Conservation (phyloP, 2,888 invertebrate genomes). For the Acanthosepion lycidas region DNA sequence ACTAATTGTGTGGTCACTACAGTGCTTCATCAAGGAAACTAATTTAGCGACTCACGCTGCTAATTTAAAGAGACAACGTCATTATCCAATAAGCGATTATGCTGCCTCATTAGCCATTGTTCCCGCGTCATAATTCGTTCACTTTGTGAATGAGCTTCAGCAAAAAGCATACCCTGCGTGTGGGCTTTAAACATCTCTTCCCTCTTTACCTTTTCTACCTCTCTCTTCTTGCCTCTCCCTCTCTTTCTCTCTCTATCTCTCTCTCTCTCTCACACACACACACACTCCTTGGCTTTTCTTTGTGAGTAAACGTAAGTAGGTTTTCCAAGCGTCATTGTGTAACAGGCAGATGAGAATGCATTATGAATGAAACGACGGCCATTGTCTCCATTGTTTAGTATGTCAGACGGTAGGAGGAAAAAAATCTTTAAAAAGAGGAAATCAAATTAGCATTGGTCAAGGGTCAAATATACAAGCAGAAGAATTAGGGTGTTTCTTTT, state of each 20-base stretch:
- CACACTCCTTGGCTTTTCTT: neutral
- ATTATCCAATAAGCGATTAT: neutral
- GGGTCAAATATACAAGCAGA: neutral
- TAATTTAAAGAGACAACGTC: neutral
- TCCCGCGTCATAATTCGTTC: neutral
- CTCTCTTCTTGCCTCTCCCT: neutral
- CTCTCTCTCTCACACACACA: neutral
- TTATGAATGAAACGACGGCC: neutral
- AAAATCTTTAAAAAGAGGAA: neutral
- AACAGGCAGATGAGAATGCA: neutral
- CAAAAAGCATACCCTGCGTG: neutral
- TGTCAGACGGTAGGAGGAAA: neutral
- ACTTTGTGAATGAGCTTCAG: neutral
- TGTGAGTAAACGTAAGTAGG: neutral
- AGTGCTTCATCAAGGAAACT: no score
- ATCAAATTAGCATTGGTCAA: neutral
- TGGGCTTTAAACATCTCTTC: neutral
- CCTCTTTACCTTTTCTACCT: neutral
- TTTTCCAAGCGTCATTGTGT: neutral
- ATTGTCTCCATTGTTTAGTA: neutral
- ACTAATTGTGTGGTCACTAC: no score
- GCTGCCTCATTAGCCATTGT: neutral
- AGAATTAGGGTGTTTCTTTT: neutral
- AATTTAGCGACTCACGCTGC: no score
- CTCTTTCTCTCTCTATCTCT: neutral